These are phyloP conservation scores for Nycticorax nycticorax DNA, from an alignment of 2,113 vertebrate genomes.

Conservation along the genomic window DNA sequence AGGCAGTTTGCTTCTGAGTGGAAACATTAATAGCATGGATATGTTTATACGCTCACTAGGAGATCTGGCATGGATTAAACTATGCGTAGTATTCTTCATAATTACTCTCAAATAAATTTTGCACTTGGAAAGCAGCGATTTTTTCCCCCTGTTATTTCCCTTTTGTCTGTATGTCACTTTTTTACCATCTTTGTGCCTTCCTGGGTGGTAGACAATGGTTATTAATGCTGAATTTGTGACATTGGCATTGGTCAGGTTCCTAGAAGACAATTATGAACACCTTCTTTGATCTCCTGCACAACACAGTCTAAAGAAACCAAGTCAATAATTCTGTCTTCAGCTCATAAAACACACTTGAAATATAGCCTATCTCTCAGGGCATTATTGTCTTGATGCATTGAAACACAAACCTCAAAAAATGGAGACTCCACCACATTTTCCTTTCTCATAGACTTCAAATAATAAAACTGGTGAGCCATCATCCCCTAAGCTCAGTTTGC, in stretches of 20 bases:
- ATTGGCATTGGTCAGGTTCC: not conserved
- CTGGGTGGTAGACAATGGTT: not conserved
- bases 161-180: not conserved
- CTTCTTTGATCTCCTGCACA: conserved; percentile 32
- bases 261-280: not conserved
- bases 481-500: not conserved
- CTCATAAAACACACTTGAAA: conserved; percentile 44
- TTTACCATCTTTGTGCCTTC: not conserved
- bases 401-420: conserved; percentile 4
- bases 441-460: conserved; percentile 42
- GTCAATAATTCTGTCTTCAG: conserved; percentile 44
- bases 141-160: not conserved
- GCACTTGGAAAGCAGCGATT: not conserved
- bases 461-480: not conserved
- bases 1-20: not conserved
- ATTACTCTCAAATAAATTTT: not conserved
- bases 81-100: not conserved
- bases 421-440: conserved; percentile 1
- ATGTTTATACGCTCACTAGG: not conserved
- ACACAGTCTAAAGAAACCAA: not conserved
- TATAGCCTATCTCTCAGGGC: conserved; percentile 31
- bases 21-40: not conserved
- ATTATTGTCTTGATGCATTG: conserved; percentile 18
- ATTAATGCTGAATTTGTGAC: not conserved
- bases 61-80: not conserved